A percentile compares a stretch with the other conserved stretches of the same genome.
These are phyloP conservation scores for Leguminivora glycinivorella DNA, from an alignment of 1,140 invertebrate species.

Conservation along the genomic window DNA sequence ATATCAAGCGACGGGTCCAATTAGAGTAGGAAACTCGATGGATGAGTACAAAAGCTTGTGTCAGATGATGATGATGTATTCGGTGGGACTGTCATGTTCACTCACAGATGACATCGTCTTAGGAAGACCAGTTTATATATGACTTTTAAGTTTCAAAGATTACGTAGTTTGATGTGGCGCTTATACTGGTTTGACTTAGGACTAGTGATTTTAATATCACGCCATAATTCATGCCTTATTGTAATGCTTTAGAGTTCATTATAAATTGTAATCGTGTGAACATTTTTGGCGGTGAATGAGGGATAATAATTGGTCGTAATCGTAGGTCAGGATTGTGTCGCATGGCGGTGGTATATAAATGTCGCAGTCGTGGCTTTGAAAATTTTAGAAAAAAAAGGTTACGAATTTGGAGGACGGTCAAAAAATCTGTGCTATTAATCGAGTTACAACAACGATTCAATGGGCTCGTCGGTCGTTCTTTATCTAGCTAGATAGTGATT, in stretches of 20 bases:
- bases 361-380: too few species aligned
- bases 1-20: neutral
- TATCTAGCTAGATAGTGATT: too few species aligned
- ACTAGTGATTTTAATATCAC: neutral
- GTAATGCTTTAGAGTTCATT: too few species aligned
- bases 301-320: neutral
- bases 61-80: neutral
- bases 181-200: slow-evolving; percentile 5
- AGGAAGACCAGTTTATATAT: neutral
- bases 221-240: too few species aligned
- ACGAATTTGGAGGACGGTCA: too few species aligned
- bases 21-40: neutral
- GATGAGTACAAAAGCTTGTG: neutral
- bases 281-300: too few species aligned
- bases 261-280: too few species aligned
- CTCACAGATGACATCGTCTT: neutral
- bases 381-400: too few species aligned
- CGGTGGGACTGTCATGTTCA: neutral
- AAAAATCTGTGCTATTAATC: too few species aligned
- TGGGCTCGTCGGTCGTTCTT: too few species aligned
- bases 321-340: neutral
- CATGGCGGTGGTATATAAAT: too few species aligned
- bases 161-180: neutral
- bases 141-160: neutral
- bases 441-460: too few species aligned